Base-by-base conservation (phyloP, 2,797 vertebrate species). In the Crenuchus spilurus region DNA sequence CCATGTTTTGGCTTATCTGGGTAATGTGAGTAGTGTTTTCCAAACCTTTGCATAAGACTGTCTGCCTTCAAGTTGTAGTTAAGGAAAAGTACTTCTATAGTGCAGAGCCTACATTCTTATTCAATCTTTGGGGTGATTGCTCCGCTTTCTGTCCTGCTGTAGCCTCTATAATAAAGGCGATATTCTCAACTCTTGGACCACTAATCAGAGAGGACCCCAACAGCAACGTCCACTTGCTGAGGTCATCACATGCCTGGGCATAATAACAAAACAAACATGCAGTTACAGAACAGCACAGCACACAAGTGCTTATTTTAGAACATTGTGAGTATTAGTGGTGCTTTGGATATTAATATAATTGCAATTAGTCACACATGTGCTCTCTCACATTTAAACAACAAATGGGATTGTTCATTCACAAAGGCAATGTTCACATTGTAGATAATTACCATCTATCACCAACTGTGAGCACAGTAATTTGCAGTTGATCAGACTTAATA, bases 141-240 rank as follows among this genome's bases (percentile, higher is more conserved):
- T 16, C 78, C 65, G 74, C 87, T 51, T 80, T 54, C 51, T 82
- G 91, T 75, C 83, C 90, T 81, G 89, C 86, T 67, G 89, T 10
- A 65, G 95, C 94, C 84, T 98, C 96, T 37, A 96, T 95, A 84
- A 99, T 93, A 90, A 99, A 99, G n/a, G 93, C 93, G 33, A 98
- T 89, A 69, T 90, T 93, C 14, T 96, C 94, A 55, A 90, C 77
- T 63, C 78, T 80, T 46, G 92, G 91, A 74, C 85, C 65, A 78
- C 66, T 84, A 70, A 87, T 22, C 42, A 91, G 75, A 39, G 93
- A 91, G 24, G 95, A 91, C 35, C 89, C 77, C 16, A 93, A 82
- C 70, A 95, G 87, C 1, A 92, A 79, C 1, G 91, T 95, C 97
- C 97, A 99, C 68, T 92, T 94, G 91, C 90, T 96, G 76, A 97